Base-by-base conservation (phyloP, 2,797 vertebrate species). In the Avahi laniger region DNA sequence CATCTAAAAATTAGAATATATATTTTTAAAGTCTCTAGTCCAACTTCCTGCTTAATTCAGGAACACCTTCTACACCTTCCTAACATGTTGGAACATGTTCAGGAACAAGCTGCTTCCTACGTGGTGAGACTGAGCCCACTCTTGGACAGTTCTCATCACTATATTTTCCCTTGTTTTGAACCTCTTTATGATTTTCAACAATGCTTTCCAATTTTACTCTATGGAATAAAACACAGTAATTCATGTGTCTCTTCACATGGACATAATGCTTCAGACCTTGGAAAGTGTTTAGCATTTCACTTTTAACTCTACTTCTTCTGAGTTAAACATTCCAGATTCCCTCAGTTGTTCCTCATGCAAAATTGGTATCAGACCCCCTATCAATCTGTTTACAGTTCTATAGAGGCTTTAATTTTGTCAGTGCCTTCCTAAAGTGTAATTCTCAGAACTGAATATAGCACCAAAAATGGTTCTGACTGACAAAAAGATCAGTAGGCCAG, bases 21-120 rank as follows among this genome's bases (percentile, higher is more conserved):
- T 38, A 57, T 84, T 87, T 92, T 94, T n/a, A 54, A 89, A 24
- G 10, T 88, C 38, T 95, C 46, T 52, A 33, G 30, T 43, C 18
- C 33, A 80, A 22, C 57, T 94, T 94, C 69, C 30, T 94, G 14
- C 43, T 89, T 57, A 80, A 81, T 82, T 76, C 72, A 93, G 69
- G 78, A 61, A 73, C 1, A 13, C 13, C 79, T 52, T 59, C n/a
- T 89, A 8, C 3, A 67, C 17, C 41, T 48, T 54, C 65, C 59
- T 57, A 13, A 65, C 24, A 52, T 3, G 2, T 73, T 72, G 46
- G 79, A 28, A 26, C 35, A 70, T n/a, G 14, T 67, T 72, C 54
- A 61, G 67, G 9, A 82, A 75, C 48, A 22, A 96, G n/a, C 38
- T 67, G 46, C n/a, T 95, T 94, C 17, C 52, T 52, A 24, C 61